Percentiles rank a stretch among this genome's conserved stretches.
These are phyloP conservation scores for Oscheius sp. DNA, from an alignment of 2,888 invertebrate species.

Conservation along the genomic window DNA sequence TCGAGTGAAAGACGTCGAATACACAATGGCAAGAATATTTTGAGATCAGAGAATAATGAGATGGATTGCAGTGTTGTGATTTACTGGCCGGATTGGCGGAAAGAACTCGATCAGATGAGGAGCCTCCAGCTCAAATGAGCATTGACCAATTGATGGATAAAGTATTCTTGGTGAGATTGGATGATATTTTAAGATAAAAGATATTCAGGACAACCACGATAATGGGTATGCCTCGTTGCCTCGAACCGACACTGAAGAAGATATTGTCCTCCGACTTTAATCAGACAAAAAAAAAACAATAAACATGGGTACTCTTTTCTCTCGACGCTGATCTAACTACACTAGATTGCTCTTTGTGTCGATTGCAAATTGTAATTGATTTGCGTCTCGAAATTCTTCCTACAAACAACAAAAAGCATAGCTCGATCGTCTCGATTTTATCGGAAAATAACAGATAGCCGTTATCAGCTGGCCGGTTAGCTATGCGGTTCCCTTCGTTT, in stretches of 20 bases:
- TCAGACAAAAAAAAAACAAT: not conserved
- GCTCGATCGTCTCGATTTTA: not conserved
- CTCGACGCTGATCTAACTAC: too few relatives aligned
- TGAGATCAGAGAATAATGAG: not conserved
- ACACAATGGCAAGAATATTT: constrained; percentile 12
- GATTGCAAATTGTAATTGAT: not conserved
- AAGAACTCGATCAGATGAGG: not conserved
- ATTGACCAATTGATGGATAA: not conserved
- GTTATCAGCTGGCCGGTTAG: constrained; percentile 11
- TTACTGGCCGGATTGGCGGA: not conserved
- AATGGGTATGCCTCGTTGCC: constrained; percentile 18
- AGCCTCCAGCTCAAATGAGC: not conserved
- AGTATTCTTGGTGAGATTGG: not conserved
- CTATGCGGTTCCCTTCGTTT: not conserved
- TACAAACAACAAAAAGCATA: not conserved
- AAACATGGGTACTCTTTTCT: constrained; percentile 7
- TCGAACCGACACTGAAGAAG: constrained; percentile 24
- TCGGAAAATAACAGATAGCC: constrained; percentile 1
- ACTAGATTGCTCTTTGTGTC: too few relatives aligned
- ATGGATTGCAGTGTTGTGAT: constrained; percentile 9
- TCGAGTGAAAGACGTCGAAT: constrained; percentile 10
- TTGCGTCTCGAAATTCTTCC: not conserved
- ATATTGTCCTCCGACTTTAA: constrained; percentile 25
- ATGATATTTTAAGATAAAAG: not conserved
- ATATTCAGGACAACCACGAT: constrained; percentile 7